Evolutionary conservation across 2,888 invertebrate species (phyloP), one percentile per base, ranked within the genome.

Genomic region (Drosophila multiciliata): DNA sequence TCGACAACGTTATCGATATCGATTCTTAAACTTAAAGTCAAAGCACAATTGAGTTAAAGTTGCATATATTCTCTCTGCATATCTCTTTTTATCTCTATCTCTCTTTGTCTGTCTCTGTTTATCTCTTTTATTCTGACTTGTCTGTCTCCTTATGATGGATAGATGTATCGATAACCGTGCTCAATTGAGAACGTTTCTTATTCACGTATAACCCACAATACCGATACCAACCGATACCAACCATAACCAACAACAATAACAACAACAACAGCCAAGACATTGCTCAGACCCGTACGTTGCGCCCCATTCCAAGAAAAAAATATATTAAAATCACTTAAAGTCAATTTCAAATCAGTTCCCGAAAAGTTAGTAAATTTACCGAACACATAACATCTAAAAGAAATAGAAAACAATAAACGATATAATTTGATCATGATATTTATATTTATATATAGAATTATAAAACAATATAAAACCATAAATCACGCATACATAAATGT

Each of bases 351-450:
- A 61, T 69, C 72, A 75, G 53, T 78, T 65, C 64, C 55, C 61
- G 50, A 59, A 66, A 68, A 78, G 54, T 52, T 66, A 66, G 57
- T 59, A 73, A 80, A 68, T 75, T 80, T 84, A 76, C 64, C 82
- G 89, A 88, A 89, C 89, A 90, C 89, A 90, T 90, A 88, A 88
- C 88, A 89, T 91, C 88, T 88, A 78, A 86, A 61, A 64, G 48
- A 61, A 65, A 59, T 62, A 40, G 40, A 49, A 62, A 55, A n/a
- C 55, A 62, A 62, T 23, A 66, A 73, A 63, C 61, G 36, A 68
- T 58, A 58, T 63, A 70, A 66, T 36, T 55, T 52, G 49, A 60
- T 61, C 32, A 62, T 60, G 26, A 54, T 49, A 49, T 64, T 63
- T 60, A 55, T 57, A 66, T 52, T 33, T 33, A 75, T 66, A 58